Conservation (phyloP, 2,113 vertebrate species). For the Notiomystis cincta region DNA sequence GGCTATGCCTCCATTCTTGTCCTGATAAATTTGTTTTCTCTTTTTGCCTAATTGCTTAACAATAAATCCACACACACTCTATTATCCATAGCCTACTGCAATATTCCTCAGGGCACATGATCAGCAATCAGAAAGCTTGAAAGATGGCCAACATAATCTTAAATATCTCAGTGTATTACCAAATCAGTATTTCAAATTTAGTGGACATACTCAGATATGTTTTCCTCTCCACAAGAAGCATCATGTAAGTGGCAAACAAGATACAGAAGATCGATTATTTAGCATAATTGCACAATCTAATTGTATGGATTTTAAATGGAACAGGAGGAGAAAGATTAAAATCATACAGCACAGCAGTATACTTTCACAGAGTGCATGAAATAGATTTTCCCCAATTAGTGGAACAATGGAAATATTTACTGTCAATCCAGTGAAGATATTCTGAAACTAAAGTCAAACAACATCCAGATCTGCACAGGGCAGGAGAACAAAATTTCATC, state of each 20-base stretch:
- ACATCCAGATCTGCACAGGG: constrained; percentile 11
- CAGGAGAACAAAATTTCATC: neutral
- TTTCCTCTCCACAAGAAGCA: constrained; percentile 43
- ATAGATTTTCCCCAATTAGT: constrained; percentile 58
- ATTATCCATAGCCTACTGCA: constrained; percentile 21
- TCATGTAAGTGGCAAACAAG: constrained; percentile 51
- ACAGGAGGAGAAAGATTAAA: constrained; percentile 52
- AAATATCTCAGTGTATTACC: constrained; percentile 63
- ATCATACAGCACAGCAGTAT: constrained; percentile 48
- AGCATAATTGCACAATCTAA: constrained; percentile 55
- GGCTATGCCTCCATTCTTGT: neutral
- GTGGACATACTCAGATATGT: constrained; percentile 22
- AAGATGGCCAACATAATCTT: constrained; percentile 44
- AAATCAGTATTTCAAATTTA: constrained; percentile 63
- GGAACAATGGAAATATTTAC: constrained; percentile 57
- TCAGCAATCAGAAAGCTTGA: constrained; percentile 45
- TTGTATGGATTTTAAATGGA: constrained; percentile 59
- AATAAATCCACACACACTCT: constrained; percentile 37
- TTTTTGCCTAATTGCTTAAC: constrained; percentile 51
- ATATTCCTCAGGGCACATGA: constrained; percentile 38
- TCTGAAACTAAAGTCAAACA: constrained; percentile 2
- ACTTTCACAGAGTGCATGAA: constrained; percentile 54
- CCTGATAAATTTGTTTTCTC: constrained; percentile 53
- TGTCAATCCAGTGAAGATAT: constrained; percentile 43
- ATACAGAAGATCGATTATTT: constrained; percentile 64